Evolutionary conservation across 2,113 vertebrate genomes (phyloP), one percentile per base, ranked within the genome.

Genomic region (Scortum barcoo): DNA sequence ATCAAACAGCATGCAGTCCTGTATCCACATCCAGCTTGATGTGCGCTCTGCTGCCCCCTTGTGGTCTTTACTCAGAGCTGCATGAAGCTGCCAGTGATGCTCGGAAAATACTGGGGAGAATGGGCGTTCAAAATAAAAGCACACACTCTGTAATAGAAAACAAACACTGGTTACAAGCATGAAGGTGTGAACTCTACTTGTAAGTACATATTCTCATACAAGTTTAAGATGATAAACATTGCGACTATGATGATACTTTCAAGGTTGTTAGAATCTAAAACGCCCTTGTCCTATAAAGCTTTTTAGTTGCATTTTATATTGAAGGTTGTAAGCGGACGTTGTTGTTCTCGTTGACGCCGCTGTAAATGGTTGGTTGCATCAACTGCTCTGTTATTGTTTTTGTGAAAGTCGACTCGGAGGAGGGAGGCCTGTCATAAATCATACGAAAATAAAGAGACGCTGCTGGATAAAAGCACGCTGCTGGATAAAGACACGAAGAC

Each of bases 51-150:
- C 70, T 75, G 61, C 54, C 22, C 2, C n/a, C 78, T 17, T 36
- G 65, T 80, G 80, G 75, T 30, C 16, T 60, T 26, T 7, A n/a
- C 1, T 6, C 7, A 9, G 28, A 72, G 2, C 63, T 77, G 44
- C 61, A 77, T 66, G 48, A 82, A 86, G 40, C 3, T 22, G 3
- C n/a, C 11, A n/a, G 8, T 20, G 5, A 40, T 20, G n/a, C 12
- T 9, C 42, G 46, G 58, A 24, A 80, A 72, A 66, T 26, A 57
- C 17, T 3, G 44, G 14, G 0, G 5, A 13, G 17, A 53, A 0
- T 2, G 4, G 0, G 3, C 0, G 13, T 90, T 88, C 85, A 87
- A 84, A 86, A 75, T 84, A 84, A 88, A 78, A 77, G 44, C 16
- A 51, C 3, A 7, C 0, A 7, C 2, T 14, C 44, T 81, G 8